Conservation (phyloP, 2,888 invertebrate species). For the Rugalucina vietnamica region DNA sequence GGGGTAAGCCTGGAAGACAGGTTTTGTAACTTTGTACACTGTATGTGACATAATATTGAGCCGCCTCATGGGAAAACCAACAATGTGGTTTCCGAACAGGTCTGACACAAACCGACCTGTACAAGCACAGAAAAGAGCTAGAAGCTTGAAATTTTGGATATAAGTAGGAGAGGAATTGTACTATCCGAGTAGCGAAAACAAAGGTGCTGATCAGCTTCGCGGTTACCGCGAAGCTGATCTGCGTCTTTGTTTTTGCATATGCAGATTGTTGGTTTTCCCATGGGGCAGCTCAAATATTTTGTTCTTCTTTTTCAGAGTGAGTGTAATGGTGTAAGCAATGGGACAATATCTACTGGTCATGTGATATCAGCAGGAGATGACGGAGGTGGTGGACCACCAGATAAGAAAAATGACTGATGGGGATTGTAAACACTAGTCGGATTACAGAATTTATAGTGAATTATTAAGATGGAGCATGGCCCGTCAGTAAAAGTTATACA, state of each 20-base stretch:
- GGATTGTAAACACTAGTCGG: too few relatives aligned
- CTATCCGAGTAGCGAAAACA: neutral
- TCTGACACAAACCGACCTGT: too few relatives aligned
- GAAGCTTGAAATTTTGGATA: neutral
- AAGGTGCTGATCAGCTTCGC: neutral
- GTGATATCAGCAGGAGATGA: conserved; percentile 31
- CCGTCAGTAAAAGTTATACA: too few relatives aligned
- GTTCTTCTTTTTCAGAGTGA: conserved; percentile 34
- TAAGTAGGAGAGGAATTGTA: neutral
- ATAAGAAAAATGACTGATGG: conserved; percentile 54
- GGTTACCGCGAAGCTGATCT: neutral
- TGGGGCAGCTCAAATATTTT: too few relatives aligned
- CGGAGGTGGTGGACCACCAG: conserved; percentile 11
- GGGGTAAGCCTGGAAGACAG: too few relatives aligned
- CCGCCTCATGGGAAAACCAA: too few relatives aligned
- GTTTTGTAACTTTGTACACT: too few relatives aligned
- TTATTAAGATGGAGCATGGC: too few relatives aligned
- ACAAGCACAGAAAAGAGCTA: too few relatives aligned
- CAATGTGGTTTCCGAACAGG: too few relatives aligned
- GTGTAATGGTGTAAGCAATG: conserved; percentile 23
- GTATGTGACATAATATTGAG: too few relatives aligned
- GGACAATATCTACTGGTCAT: conserved; percentile 12
- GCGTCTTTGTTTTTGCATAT: neutral
- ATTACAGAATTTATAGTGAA: too few relatives aligned
- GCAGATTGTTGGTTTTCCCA: neutral